Evolutionary conservation across 2,797 vertebrate genomes (phyloP).

Genomic region (Nasua narica): DNA sequence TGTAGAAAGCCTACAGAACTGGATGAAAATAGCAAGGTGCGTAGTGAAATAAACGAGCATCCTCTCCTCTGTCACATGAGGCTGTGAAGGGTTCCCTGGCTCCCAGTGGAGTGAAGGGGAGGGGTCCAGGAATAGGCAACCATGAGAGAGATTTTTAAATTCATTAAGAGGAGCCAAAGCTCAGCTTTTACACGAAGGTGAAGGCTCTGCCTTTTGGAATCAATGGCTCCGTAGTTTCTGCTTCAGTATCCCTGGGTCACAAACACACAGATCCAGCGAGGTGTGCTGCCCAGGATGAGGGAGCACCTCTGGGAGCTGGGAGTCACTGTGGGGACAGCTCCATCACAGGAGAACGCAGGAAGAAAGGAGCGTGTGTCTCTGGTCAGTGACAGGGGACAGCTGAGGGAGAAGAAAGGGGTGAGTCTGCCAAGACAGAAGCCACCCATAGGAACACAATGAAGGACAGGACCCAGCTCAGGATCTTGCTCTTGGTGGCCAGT

Average conservation of each 20-base stretch:
- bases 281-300: neutral
- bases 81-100: neutral
- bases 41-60: neutral
- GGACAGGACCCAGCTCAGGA: too few species aligned
- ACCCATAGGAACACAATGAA: fast-evolving
- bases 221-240: neutral
- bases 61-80: neutral
- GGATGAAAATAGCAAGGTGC: neutral
- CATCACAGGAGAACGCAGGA: neutral
- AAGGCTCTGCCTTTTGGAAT: neutral
- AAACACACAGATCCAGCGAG: fast-evolving
- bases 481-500: neutral
- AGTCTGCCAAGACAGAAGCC: neutral
- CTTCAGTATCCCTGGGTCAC: neutral
- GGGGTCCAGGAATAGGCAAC: neutral
- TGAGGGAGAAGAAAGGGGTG: neutral
- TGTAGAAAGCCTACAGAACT: neutral
- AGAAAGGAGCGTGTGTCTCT: neutral
- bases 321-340: neutral
- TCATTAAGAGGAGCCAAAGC: neutral
- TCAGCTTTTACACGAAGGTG: neutral
- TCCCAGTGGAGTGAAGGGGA: neutral
- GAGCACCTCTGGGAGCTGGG: too few species aligned
- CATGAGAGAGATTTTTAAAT: neutral
- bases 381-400: neutral